These are phyloP conservation scores for Ochropacha duplaris DNA, from an alignment of 2,888 invertebrate genomes.

Conservation along the genomic window DNA sequence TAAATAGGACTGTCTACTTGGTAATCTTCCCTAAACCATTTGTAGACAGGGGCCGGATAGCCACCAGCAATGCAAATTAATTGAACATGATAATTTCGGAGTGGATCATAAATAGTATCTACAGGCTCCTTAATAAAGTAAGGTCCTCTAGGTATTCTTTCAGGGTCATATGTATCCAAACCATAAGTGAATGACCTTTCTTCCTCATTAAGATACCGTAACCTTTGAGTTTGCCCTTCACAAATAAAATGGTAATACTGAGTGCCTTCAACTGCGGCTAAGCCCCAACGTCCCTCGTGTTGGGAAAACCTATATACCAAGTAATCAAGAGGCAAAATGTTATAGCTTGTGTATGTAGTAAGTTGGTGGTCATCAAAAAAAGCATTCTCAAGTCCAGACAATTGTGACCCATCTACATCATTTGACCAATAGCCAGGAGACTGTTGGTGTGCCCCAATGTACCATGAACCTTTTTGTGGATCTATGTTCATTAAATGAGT, in stretches of 20 bases:
- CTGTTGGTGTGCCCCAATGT: conserved; percentile 90
- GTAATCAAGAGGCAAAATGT: conserved; percentile 86
- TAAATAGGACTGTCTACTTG: conserved; percentile 89
- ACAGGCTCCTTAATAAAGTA: conserved; percentile 93
- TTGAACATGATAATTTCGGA: conserved; percentile 89
- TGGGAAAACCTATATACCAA: conserved; percentile 90
- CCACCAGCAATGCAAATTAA: conserved; percentile 93
- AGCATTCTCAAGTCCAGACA: conserved; percentile 91
- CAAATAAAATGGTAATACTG: conserved; percentile 93
- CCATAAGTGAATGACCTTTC: conserved; percentile 94
- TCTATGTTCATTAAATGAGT: conserved; percentile 92
- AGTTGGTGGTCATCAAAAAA: conserved; percentile 86
- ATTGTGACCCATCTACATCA: conserved; percentile 90
- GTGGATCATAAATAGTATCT: conserved; percentile 92
- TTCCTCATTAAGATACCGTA: conserved; percentile 88
- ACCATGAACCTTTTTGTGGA: conserved; percentile 94
- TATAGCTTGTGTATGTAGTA: conserved; percentile 69
- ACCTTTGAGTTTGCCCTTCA: conserved; percentile 90
- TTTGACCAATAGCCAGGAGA: conserved; percentile 91
- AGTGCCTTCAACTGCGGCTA: conserved; percentile 90
- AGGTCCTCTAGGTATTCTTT: conserved; percentile 93
- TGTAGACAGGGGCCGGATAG: conserved; percentile 94
- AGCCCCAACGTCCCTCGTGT: conserved; percentile 90
- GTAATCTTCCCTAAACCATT: conserved; percentile 95
- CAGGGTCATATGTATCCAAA: conserved; percentile 90